Conservation (phyloP, 2,797 vertebrate genomes). For the Discoglossus pictus region DNA sequence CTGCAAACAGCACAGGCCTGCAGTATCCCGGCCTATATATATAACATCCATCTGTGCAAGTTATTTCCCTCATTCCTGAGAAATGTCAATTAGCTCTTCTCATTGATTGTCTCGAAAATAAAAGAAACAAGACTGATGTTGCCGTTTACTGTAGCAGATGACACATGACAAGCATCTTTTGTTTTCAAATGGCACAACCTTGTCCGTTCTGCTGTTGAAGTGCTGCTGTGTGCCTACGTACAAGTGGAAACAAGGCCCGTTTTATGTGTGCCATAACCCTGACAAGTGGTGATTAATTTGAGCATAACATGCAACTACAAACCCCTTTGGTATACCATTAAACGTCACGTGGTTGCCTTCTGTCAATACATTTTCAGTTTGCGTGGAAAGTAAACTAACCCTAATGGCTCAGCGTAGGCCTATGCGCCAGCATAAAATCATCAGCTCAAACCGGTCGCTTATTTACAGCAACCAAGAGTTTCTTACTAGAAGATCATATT, state of each 20-base stretch:
- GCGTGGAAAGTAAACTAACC: background rate
- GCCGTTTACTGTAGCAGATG: background rate
- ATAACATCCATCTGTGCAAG: constrained; percentile 24
- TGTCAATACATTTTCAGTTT: background rate
- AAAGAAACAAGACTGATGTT: background rate
- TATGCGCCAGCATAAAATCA: too few relatives aligned
- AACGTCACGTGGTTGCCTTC: too few relatives aligned
- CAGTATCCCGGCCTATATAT: too few relatives aligned
- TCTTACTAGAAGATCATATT: too few relatives aligned
- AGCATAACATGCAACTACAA: background rate
- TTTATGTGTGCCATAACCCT: constrained; percentile 7
- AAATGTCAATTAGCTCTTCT: constrained; percentile 20
- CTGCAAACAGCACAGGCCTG: too few relatives aligned
- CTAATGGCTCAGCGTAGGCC: too few relatives aligned
- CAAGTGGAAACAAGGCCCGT: background rate
- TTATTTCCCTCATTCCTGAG: constrained; percentile 1
- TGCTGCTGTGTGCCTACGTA: constrained; percentile 3
- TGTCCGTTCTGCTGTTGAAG: constrained; percentile 1
- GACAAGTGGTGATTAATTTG: constrained; percentile 5
- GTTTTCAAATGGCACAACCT: constrained; percentile 21
- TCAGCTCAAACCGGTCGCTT: too few relatives aligned
- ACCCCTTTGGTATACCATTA: too few relatives aligned
- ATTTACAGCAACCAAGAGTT: too few relatives aligned
- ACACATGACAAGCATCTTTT: constrained; percentile 16
- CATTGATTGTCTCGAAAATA: constrained; percentile 18